Evolutionary conservation across 2,113 vertebrate genomes (phyloP).

Genomic region (Trogon surrucura): DNA sequence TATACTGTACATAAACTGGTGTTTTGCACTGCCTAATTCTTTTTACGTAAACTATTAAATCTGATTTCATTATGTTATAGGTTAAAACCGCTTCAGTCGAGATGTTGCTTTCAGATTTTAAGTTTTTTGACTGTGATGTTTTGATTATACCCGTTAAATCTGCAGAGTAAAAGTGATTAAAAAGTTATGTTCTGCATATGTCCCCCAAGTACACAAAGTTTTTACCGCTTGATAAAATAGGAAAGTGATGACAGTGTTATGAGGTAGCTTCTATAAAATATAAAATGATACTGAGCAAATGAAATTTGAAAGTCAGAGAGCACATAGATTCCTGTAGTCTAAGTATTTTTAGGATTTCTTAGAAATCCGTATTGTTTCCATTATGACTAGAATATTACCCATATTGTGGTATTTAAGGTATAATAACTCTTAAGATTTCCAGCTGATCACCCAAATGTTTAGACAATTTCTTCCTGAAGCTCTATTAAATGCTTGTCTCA

Average conservation of each 20-base stretch:
- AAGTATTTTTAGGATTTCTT: not conserved
- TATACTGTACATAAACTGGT: not conserved
- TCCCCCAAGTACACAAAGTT: not conserved
- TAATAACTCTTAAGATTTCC: not conserved
- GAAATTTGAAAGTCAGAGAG: not conserved
- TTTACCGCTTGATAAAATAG: not conserved
- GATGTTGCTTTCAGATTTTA: not conserved
- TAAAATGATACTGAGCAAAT: not conserved
- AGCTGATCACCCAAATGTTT: not conserved
- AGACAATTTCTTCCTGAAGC: not conserved
- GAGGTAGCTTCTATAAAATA: not conserved
- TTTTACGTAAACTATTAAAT: constrained; percentile 6
- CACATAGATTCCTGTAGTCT: not conserved
- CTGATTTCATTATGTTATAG: not conserved
- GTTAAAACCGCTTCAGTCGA: constrained; percentile 32
- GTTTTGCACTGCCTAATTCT: not conserved
- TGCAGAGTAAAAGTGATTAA: constrained; percentile 7
- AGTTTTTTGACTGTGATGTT: not conserved
- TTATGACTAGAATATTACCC: not conserved
- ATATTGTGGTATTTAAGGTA: not conserved
- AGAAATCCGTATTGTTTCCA: not conserved
- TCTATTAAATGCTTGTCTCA: not conserved
- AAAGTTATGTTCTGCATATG: constrained; percentile 28
- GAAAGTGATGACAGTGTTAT: not conserved
- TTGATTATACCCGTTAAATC: constrained; percentile 19